Base-by-base conservation (phyloP, 1,140 invertebrate species). In the Holcopasites calliopsidis region DNA sequence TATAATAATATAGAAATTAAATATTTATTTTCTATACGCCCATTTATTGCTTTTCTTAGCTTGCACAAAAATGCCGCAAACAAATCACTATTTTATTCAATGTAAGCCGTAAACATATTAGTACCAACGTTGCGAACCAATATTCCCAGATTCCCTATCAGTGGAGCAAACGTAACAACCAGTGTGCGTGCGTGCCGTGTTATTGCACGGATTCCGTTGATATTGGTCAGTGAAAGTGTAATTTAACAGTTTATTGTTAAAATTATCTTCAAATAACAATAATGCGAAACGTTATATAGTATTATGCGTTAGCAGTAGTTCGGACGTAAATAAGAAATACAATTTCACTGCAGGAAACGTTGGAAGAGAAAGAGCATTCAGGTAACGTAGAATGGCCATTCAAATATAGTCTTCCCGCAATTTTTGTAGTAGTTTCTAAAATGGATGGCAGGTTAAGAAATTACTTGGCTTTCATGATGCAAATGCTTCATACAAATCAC, bases 51-150 rank as follows among this genome's bases (percentile, higher is more conserved):
- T 82, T 57, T 76, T 61, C 26, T 57, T 33, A 69, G 38, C 61
- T 74, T 44, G 66, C 61, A 84, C 64, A 77, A 80, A 82, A 80
- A 79, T 58, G 77, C 79, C 82, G 79, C 84, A 85, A 82, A 86
- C 82, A 84, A 82, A 86, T 86, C 80, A 84, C 85, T 84, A 86
- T 82, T 77, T 80, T 80, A 73, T 83, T 71, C 77, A 69, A 82
- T 50, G 55, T 64, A 66, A 70, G 70, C 84, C 77, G 84, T 85
- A 85, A 85, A 85, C 84, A 85, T 68, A 76, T 69, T 57, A 83
- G 55, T 68, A 50, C 84, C 78, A 85, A 78, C 69, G 18, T 28
- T 35, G 64, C 18, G n/a, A 65, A 44, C 8, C 5, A 64, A 73
- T 55, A 61, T 23, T 57, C 78, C 79, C 58, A 70, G 49, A 8